Evolutionary conservation across 2,113 vertebrate genomes (phyloP), one percentile per base, ranked within the genome.

Genomic region (Galemys pyrenaicus): DNA sequence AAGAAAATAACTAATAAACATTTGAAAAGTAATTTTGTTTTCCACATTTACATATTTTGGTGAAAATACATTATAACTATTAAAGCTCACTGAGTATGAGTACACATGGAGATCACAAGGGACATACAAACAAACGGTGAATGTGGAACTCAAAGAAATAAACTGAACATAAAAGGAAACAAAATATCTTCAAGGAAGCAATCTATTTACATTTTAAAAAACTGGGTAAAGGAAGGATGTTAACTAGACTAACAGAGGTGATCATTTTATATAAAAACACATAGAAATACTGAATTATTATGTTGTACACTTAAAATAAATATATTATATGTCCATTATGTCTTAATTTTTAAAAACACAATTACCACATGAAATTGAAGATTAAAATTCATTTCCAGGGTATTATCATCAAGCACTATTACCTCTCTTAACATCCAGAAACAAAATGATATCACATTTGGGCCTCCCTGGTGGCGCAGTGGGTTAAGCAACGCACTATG

Each of bases 301-400:
- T 58, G 58, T 60, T 60, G 58, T 28, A 60, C 26, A 60, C 58
- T 24, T 60, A 28, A 60, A 60, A 60, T 24, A 2, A 54, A 54
- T 54, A 17, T 60, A 24, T 60, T 60, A 60, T 28, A 28, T 60
- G 56, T 58, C 22, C 24, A 58, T 58, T 26, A 58, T 58, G 26
- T 7, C 26, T 60, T 24, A 60, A 60, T 60, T 26, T 19, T 19
- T 44, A 60, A 60, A 60, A 60, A 6, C 64, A 24, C 24, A 58
- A n/a, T 87, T 19, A 0, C 81, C 22, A 39, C 93, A 1, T 75
- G 12, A 79, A 68, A 86, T 64, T 39, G 81, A 56, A 46, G 65
- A 65, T 37, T 95, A 89, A 91, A 77, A 95, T 87, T 60, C 9
- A 87, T 56, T 58, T 93, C 78, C 83, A 78, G 12, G 24, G 51